Base-by-base conservation (phyloP, 2,797 vertebrate genomes). In the Microcaecilia unicolor region DNA sequence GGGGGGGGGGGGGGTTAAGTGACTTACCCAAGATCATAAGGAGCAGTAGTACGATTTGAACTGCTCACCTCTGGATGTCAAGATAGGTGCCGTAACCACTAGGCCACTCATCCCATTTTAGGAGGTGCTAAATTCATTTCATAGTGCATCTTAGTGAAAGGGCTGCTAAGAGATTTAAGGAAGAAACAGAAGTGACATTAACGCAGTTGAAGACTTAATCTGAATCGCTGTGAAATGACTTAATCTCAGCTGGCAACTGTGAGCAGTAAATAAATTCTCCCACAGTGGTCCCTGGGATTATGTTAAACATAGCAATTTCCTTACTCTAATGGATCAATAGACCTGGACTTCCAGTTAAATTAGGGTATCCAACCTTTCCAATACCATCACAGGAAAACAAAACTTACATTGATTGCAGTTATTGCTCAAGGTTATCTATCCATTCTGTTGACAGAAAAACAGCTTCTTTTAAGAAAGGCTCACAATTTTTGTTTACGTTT, bases 211-310 rank as follows among this genome's bases (percentile, higher is more conserved):
- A 79, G 68, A 50, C 60, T 61, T 70, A 62, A 68, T 37, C 28
- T 50, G 44, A 51, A 83, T 71, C 70, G 91, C 91, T 92, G 83
- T 86, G 86, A 79, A 74, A 84, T 91, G 91, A 92, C 82, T 80
- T 92, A 97, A 97, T 97, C 93, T 97, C 93, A 97, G 92, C 93
- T 96, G 93, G 93, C 93, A 97, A 97, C 93, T 96, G 93, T 97
- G 93, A 94, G 92, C 77, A 72, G 71, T 86, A 84, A 67, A 57
- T 78, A 70, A 60, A 80, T 71, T 76, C 80, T 83, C 89, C 90
- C 93, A 97, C 92, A 90, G 90, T 87, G 78, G 90, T 85, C 81
- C 80, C 89, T 96, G 92, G 87, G 93, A 88, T 96, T 93, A 87
- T 89, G 86, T 87, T 94, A 90, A 93, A 89, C 81, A 75, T 86